Base-by-base conservation (phyloP, 2,113 vertebrate species). In the Dermatemys mawii region DNA sequence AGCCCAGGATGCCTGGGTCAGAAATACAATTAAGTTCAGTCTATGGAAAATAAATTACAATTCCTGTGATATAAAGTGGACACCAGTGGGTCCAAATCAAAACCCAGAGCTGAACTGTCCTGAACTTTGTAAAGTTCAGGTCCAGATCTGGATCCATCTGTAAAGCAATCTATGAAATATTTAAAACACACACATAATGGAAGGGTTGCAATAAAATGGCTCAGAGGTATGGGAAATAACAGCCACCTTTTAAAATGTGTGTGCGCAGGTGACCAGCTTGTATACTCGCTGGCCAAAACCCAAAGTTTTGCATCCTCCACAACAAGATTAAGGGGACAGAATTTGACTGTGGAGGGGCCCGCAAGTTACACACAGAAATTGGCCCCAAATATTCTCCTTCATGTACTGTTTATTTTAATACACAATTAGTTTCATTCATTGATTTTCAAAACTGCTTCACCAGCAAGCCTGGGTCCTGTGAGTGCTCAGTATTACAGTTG, bases 401-500 rank as follows among this genome's bases (percentile, higher is more conserved):
- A 95, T 29, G 78, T 82, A 75, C 5, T 78, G 83, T 17, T 41
- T 84, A 86, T 93, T 91, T 92, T 53, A 79, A 92, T 88, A 21
- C 51, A 54, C 87, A 95, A 90, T 95, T 88, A 93, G 67, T 35
- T 91, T 80, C 80, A 87, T 60, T 88, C 88, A 94, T 96, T 78
- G 89, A 96, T 93, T 95, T 93, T 93, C 54, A 90, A 97, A 97
- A 96, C 44, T 79, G 46, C 85, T 86, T 97, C 27, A 91, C 44
- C 84, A 95, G 93, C 54, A 79, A 85, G 67, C 78, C 73, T 70
- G 44, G 75, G 63, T 95, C 96, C 80, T 95, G 79, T 83, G 46
- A 94, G 73, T 44, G 12, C 32, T 88, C 17, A 87, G 86, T 78
- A 67, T 90, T 96, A 89, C 90, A 88, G 44, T 81, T 78, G 38